Evolutionary conservation across 2,797 vertebrate species (phyloP).

Genomic region (Toxotes lorentzi): DNA sequence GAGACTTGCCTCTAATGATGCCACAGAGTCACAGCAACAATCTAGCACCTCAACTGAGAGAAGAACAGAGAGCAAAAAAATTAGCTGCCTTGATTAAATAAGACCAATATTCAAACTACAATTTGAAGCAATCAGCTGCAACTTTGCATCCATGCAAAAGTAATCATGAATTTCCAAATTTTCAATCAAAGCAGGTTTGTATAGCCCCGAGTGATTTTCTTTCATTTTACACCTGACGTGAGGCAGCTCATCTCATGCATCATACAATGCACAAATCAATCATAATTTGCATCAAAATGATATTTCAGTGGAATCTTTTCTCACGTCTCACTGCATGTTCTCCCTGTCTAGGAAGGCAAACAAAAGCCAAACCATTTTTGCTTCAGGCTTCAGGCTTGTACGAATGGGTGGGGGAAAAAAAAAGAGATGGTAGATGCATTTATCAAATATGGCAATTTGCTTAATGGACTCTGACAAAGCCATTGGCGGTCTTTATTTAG

Average conservation of each 20-base stretch:
- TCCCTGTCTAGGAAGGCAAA: conserved; percentile 61
- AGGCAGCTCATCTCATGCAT: conserved; percentile 32
- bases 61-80: conserved; percentile 26
- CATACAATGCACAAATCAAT: conserved; percentile 41
- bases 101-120: conserved; percentile 23
- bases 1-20: conserved; percentile 63
- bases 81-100: conserved; percentile 27
- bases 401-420: conserved; percentile 61
- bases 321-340: conserved; percentile 39
- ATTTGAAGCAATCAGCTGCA: conserved; percentile 25
- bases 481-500: conserved; percentile 84
- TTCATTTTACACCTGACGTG: conserved; percentile 41
- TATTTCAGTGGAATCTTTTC: conserved; percentile 37
- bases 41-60: conserved; percentile 42
- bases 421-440: conserved; percentile 76
- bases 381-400: conserved; percentile 62
- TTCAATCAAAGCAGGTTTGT: conserved; percentile 35
- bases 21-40: conserved; percentile 43
- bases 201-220: conserved; percentile 31
- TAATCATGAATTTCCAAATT: conserved; percentile 45
- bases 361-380: conserved; percentile 60
- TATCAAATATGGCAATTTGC: conserved; percentile 84
- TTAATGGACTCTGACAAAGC: conserved; percentile 86
- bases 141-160: conserved; percentile 24
- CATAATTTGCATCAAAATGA: conserved; percentile 64